phyloP scores from a whole-genome alignment of 1,140 invertebrate species.

The Drosophila pallidifrons region DNA sequence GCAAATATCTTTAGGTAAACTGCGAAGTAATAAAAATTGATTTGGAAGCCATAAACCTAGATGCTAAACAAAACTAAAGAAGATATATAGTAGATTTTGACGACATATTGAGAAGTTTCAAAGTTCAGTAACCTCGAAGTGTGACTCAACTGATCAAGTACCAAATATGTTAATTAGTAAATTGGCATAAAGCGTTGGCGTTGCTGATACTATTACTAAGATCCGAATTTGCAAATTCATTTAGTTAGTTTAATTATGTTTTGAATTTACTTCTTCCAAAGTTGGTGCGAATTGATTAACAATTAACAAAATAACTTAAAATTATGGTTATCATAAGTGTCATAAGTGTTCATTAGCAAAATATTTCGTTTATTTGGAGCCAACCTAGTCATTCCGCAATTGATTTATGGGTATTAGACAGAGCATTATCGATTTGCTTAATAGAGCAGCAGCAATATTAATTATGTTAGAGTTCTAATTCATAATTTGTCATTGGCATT shows the following conservation, averaged over 20 bases:
- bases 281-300: too few relatives aligned
- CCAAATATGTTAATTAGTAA: constrained; percentile 7
- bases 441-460: neutral
- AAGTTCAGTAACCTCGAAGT: constrained; percentile 26
- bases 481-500: neutral
- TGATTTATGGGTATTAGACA: neutral
- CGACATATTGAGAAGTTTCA: neutral
- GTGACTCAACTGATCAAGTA: neutral
- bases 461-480: neutral
- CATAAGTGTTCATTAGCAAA: neutral
- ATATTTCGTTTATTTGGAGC: neutral
- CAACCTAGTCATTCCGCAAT: neutral
- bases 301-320: too few relatives aligned
- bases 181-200: neutral
- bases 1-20: constrained; percentile 28
- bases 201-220: neutral
- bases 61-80: neutral
- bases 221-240: neutral
- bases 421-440: neutral
- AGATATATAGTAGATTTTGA: neutral
- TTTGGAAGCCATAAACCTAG: constrained; percentile 15
- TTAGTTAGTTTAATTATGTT: too few relatives aligned
- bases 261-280: neutral
- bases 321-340: neutral
- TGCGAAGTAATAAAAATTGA: constrained; percentile 56